Evolutionary conservation across 2,888 invertebrate species (phyloP), one percentile per base, ranked within the genome.

Genomic region (Melieria omissa): DNA sequence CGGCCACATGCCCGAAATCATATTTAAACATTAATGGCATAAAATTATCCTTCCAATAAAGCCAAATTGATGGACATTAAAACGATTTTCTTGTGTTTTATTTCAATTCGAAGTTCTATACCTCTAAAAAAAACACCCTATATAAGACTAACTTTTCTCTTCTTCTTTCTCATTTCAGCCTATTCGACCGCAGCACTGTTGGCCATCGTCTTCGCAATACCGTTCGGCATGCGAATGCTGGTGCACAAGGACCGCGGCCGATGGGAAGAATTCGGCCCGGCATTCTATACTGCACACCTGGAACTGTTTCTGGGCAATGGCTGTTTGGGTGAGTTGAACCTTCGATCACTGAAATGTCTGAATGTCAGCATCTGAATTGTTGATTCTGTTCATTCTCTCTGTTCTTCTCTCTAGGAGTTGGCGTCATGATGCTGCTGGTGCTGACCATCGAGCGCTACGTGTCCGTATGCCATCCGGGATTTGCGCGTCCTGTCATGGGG

Each of bases 121-220:
- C n/a, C n/a, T n/a, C n/a, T n/a, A n/a, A n/a, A n/a, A n/a, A n/a
- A n/a, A n/a, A n/a, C n/a, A n/a, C n/a, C n/a, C n/a, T n/a, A n/a
- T n/a, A n/a, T 49, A 49, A 29, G 29, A 29, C 29, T 29, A 29
- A 29, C 29, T 29, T 29, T 29, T 29, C 29, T 29, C 29, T 29
- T 29, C 29, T 29, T 29, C 29, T 68, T 69, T 64, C 57, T 3
- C 46, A 12, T 88, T 89, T 7, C 89, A 90, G 93, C 93, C 67
- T 91, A 94, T 82, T 93, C 94, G n/a, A 90, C 92, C 4, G 93
- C 93, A 12, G 93, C 94, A 52, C 88, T 94, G 67, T 87, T 93
- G 81, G 92, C 92, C 14, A 92, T 93, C 78, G 82, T 91, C 52
- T 92, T 92, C 80, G 92, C 92, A 75, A 89, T 93, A 71, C 90